Conservation (phyloP, 2,113 vertebrate genomes). For the Lynx canadensis region DNA sequence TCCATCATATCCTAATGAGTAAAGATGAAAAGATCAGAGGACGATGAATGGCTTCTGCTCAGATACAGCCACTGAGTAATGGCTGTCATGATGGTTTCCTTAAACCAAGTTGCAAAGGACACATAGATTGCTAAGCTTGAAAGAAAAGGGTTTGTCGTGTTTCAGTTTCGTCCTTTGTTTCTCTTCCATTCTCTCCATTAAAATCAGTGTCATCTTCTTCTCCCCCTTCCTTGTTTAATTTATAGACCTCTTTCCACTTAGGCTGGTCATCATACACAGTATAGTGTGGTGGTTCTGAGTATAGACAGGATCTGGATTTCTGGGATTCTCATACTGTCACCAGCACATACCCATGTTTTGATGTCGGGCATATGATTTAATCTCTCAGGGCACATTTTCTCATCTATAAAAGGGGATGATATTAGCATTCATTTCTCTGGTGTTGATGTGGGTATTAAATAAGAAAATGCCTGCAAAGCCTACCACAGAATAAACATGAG, state of each 20-base stretch:
- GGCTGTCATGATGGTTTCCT: background rate
- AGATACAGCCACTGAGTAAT: constrained; percentile 45
- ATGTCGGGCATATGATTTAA: background rate
- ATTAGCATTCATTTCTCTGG: background rate
- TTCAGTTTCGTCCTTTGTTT: background rate
- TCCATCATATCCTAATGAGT: constrained; percentile 65
- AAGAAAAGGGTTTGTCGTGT: background rate
- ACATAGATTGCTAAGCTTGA: background rate
- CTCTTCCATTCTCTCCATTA: background rate
- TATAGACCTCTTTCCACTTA: background rate
- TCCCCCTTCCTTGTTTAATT: background rate
- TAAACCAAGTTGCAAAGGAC: background rate
- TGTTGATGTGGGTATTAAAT: background rate
- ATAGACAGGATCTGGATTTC: background rate
- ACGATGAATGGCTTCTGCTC: constrained; percentile 65
- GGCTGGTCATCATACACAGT: background rate
- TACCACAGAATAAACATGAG: background rate
- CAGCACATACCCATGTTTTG: background rate
- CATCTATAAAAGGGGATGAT: background rate
- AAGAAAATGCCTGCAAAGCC: background rate
- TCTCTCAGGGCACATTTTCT: background rate
- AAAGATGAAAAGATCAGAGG: constrained; percentile 52
- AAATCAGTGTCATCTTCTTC: background rate
- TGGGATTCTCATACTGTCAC: background rate
- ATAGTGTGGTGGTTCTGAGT: fast-evolving